Percentiles rank a stretch among this genome's conserved stretches.
phyloP scores from a whole-genome alignment of 2,113 vertebrate genomes.

The Colius striatus region DNA sequence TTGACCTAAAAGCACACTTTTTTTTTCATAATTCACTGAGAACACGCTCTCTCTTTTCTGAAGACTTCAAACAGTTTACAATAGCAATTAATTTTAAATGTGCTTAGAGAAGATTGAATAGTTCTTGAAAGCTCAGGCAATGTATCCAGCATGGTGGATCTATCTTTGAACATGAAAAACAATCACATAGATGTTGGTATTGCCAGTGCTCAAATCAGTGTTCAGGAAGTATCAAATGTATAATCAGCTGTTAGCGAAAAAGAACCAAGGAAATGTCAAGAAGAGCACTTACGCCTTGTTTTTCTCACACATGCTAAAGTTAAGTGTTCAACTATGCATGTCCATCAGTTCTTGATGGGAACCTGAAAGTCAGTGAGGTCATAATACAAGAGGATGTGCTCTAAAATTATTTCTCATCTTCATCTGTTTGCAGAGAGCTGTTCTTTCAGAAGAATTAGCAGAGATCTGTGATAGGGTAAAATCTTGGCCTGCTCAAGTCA shows the following conservation, averaged over 20 bases:
- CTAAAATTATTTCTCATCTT: not conserved
- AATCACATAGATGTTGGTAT: not conserved
- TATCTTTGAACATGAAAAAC: not conserved
- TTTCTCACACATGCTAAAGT: not conserved
- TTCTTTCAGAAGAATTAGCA: not conserved
- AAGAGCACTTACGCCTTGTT: not conserved
- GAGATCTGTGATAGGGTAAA: not conserved
- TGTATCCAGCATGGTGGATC: not conserved
- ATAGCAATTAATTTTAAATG: not conserved
- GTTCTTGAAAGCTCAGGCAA: not conserved
- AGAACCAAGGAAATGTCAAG: not conserved
- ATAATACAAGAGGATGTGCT: not conserved
- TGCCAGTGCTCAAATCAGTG: not conserved
- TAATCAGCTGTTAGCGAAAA: not conserved
- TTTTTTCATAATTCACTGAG: not conserved
- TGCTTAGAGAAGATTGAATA: not conserved
- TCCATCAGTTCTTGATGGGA: not conserved
- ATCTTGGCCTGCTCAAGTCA: not conserved
- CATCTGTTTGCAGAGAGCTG: not conserved
- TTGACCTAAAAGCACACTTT: slow-evolving; percentile 7
- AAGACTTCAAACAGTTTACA: not conserved
- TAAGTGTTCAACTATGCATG: not conserved
- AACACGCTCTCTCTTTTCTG: not conserved
- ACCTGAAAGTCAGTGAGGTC: not conserved
- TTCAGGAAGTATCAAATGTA: not conserved